Base-by-base conservation (phyloP, 2,113 vertebrate genomes). In the Halichoeres trimaculatus region DNA sequence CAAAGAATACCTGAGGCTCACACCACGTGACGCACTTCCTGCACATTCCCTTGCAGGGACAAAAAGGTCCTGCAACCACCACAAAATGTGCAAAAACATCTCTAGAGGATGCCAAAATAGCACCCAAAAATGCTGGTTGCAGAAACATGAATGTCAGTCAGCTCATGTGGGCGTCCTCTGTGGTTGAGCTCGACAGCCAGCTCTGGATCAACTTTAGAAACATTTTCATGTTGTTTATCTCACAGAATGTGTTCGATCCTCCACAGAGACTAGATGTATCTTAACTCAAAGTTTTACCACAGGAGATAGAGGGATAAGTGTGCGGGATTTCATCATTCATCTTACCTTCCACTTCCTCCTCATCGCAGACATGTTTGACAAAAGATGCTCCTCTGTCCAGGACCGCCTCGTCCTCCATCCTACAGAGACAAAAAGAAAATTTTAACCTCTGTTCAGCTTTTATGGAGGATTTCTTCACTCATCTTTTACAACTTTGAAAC, bases 311-410 rank as follows among this genome's bases (percentile, higher is more conserved):
- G 0, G 9, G n/a, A 55, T 24, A 45, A 13, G 22, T 62, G 4
- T 12, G 45, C 23, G 11, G 19, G 10, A 20, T 10, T 17, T 58
- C 17, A 56, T 51, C 24, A 7, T 5, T 11, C 3, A 13, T 51
- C 96, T 95, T 94, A 99, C 98, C 97, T 96, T 99, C 98, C 43
- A 99, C 97, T 91, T 98, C 98, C 90, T 96, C 96, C 85, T 97
- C 97, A 38, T 99, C 97, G 51, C 97, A 98, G 38, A 99, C 92
- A 16, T 99, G 97, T 82, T 99, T 99, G 74, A 98, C 94, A 88
- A 96, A 99, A 55, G 96, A 95, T 16, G 97, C 97, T 72, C 98
- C 98, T 93, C 96, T 93, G 93, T 99, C 98, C 95, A 99, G 77
- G 58, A 99, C 95, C 0, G 97, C 97, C 89, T 99, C 98, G 91